These are phyloP conservation scores for Zaprionus africanus DNA, from an alignment of 1,140 invertebrate genomes.

Conservation along the genomic window DNA sequence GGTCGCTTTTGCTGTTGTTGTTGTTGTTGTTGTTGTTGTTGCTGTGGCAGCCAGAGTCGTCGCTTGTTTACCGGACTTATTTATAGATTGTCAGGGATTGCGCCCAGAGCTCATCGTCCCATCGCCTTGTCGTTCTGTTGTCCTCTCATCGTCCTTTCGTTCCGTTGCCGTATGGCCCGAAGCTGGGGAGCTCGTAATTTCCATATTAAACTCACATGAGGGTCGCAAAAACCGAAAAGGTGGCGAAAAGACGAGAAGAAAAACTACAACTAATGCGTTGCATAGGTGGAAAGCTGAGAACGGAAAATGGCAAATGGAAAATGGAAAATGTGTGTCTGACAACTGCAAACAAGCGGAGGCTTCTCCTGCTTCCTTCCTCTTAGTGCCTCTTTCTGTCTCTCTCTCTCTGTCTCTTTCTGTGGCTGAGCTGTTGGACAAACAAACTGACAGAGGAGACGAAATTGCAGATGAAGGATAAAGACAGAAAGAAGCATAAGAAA, in stretches of 20 bases:
- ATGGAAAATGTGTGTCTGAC: conserved; percentile 45
- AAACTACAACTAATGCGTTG: conserved; percentile 39
- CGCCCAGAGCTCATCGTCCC: conserved; percentile 6
- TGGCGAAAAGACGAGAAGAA: conserved; percentile 15
- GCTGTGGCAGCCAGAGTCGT: conserved; percentile 3
- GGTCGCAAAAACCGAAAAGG: conserved; percentile 35
- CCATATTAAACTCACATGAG: conserved; percentile 40
- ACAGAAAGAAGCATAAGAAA: conserved; percentile 4
- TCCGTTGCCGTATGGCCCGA: neutral
- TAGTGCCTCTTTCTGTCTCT: neutral
- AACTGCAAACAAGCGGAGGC: conserved; percentile 25
- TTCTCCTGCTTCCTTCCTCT: neutral
- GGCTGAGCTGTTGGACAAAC: conserved; percentile 31
- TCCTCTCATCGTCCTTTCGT: neutral
- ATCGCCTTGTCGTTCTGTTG: too few relatives aligned
- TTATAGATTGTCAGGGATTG: conserved; percentile 53
- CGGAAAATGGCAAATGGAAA: conserved; percentile 30
- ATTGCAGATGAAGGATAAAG: conserved; percentile 18
- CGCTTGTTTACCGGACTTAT: conserved; percentile 43
- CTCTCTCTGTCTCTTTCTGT: neutral
- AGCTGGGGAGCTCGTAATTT: conserved; percentile 30
- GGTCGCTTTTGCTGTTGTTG: neutral
- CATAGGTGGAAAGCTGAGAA: conserved; percentile 19
- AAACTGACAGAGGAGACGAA: conserved; percentile 1
- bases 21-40: neutral